phyloP scores from a whole-genome alignment of 2,797 vertebrate genomes.

The Anomalospiza imberbis region DNA sequence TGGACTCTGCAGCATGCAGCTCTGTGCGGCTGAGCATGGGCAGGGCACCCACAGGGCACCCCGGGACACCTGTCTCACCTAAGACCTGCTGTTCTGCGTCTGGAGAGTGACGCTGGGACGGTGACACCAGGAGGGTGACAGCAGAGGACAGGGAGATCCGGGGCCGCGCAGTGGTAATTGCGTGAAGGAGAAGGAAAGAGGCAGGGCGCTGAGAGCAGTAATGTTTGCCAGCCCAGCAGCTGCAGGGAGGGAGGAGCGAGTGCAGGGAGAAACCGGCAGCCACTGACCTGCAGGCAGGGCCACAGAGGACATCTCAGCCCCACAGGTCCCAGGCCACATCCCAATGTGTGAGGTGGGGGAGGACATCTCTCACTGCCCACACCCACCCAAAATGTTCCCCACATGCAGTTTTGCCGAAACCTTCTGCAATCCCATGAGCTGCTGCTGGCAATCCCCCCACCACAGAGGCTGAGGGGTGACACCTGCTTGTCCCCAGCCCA shows the following conservation, averaged over 20 bases:
- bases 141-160: background rate
- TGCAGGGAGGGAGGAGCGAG: background rate
- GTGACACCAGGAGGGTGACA: background rate
- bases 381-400: background rate
- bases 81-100: background rate
- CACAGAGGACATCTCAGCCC: background rate
- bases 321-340: too few species aligned
- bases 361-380: background rate
- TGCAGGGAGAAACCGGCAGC: background rate
- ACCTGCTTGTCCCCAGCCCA: background rate
- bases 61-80: background rate
- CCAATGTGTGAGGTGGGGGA: rapidly evolving
- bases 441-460: background rate
- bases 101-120: rapidly evolving
- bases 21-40: background rate
- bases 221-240: background rate
- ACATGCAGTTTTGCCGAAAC: rapidly evolving
- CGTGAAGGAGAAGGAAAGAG: background rate
- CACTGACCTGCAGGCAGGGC: background rate
- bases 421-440: background rate
- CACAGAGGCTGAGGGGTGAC: background rate
- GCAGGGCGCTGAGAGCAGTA: background rate
- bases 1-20: background rate
- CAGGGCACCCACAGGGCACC: background rate
- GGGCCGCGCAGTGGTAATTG: background rate